These are phyloP conservation scores for Desmophyllum pertusum DNA, from an alignment of 92 coral and sea anemone species.

Conservation along the genomic window DNA sequence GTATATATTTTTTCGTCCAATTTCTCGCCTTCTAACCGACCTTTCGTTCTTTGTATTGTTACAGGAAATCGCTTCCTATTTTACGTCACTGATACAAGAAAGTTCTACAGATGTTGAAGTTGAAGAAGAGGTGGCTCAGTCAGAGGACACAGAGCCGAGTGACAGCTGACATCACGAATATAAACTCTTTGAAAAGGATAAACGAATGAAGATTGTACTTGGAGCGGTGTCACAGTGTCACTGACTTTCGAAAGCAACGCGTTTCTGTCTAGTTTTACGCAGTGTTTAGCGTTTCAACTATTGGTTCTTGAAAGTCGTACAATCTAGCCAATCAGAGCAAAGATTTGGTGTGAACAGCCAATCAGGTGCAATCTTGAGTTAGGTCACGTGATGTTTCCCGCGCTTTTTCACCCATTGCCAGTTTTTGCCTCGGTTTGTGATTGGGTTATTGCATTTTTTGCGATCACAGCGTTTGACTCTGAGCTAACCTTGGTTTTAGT, in stretches of 20 bases:
- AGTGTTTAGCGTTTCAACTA: background rate
- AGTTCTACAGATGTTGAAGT: background rate
- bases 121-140: background rate
- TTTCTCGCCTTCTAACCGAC: background rate
- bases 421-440: background rate
- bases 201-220: no score
- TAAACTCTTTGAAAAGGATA: background rate
- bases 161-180: background rate
- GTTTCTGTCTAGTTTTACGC: background rate
- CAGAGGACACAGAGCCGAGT: background rate
- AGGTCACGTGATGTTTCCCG: background rate
- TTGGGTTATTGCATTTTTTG: background rate
- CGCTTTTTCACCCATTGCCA: background rate
- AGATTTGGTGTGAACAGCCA: background rate
- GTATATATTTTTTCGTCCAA: background rate
- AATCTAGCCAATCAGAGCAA: background rate
- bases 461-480: background rate
- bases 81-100: background rate
- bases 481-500: background rate
- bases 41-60: background rate
- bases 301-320: background rate
- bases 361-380: background rate
- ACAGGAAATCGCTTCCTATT: slow-evolving; percentile 20
- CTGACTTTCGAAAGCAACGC: background rate
- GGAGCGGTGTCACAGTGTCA: no score